Evolutionary conservation across 2,113 vertebrate genomes (phyloP).

Genomic region (Poicephalus gulielmi): DNA sequence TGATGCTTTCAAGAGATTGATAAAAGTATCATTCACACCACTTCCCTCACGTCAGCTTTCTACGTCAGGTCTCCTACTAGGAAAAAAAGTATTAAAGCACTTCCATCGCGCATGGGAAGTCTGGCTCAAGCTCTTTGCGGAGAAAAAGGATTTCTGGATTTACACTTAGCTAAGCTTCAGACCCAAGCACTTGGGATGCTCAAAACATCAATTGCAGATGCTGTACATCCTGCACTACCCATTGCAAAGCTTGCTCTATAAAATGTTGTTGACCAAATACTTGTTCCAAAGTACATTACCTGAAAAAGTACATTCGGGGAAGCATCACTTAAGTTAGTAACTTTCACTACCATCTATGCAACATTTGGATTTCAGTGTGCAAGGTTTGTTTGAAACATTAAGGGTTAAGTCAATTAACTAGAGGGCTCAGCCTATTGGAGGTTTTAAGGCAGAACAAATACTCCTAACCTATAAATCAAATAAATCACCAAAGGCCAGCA

Average conservation of each 20-base stretch:
- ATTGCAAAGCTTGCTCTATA: neutral
- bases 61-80: neutral
- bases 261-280: neutral
- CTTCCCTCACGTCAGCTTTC: neutral
- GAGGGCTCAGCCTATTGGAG: neutral
- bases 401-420: neutral
- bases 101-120: neutral
- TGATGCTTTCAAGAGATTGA: neutral
- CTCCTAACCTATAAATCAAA: neutral
- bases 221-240: neutral
- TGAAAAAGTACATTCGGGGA: neutral
- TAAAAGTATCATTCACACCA: neutral
- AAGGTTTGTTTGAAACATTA: neutral
- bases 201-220: neutral
- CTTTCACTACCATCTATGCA: neutral
- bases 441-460: slow-evolving; percentile 3
- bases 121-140: neutral
- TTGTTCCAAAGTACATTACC: neutral
- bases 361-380: neutral
- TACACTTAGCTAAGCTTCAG: slow-evolving; percentile 15
- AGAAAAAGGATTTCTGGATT: slow-evolving; percentile 40
- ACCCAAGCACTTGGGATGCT: slow-evolving; percentile 1
- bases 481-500: neutral
- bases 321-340: neutral
- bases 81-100: neutral